Evolutionary conservation across 2,797 vertebrate species (phyloP).

Genomic region (Scarus forsteni): DNA sequence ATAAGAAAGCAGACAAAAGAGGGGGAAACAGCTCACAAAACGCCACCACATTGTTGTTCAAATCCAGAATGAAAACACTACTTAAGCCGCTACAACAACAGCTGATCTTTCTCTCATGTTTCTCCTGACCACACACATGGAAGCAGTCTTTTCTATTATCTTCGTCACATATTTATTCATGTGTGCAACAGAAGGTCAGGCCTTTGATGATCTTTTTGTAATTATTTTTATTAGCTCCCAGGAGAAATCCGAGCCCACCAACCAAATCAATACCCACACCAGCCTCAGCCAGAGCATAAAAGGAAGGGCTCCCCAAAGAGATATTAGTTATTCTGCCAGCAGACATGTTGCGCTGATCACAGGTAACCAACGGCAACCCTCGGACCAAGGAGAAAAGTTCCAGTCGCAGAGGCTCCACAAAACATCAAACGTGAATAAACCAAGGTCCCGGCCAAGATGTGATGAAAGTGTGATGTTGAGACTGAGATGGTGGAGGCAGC

Average conservation of each 20-base stretch:
- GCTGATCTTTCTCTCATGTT: background rate
- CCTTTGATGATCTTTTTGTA: slow-evolving; percentile 87
- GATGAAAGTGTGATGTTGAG: slow-evolving; percentile 16
- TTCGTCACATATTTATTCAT: slow-evolving; percentile 82
- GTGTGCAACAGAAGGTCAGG: slow-evolving; percentile 81
- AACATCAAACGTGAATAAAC: slow-evolving; percentile 66
- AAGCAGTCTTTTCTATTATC: slow-evolving; percentile 65
- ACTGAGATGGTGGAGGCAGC: slow-evolving; percentile 15
- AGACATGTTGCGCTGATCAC: slow-evolving; percentile 73
- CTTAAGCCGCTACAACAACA: background rate
- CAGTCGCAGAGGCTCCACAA: slow-evolving; percentile 62
- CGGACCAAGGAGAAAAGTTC: slow-evolving; percentile 64
- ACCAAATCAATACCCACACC: slow-evolving; percentile 85
- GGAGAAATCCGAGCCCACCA: slow-evolving; percentile 82
- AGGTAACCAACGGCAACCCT: slow-evolving; percentile 82
- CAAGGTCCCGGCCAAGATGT: slow-evolving; percentile 31
- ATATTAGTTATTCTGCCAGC: slow-evolving; percentile 82
- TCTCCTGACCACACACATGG: slow-evolving; percentile 70
- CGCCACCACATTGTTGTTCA: too few species aligned
- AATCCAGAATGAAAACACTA: slow-evolving; percentile 15
- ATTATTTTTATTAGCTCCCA: slow-evolving; percentile 88
- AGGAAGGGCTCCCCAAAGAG: slow-evolving; percentile 83
- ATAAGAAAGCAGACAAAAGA: background rate
- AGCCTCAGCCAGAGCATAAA: slow-evolving; percentile 76
- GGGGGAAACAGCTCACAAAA: background rate